These are phyloP conservation scores for Spilosoma lubricipeda DNA, from an alignment of 2,888 invertebrate genomes.

Conservation along the genomic window DNA sequence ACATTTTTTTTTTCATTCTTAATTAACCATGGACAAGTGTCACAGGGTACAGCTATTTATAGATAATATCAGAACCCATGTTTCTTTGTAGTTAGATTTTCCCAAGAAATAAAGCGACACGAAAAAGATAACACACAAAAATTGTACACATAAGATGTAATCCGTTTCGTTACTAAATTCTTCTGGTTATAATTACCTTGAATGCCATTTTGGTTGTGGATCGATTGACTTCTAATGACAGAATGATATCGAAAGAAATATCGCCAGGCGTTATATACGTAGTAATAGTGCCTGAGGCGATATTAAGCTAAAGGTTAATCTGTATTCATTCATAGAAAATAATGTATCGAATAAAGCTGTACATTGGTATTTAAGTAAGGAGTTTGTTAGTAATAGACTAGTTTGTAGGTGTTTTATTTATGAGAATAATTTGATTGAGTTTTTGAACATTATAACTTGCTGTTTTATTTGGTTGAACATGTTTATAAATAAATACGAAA, in stretches of 20 bases:
- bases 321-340: conserved; percentile 15
- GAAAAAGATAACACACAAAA: background rate
- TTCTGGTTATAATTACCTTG: conserved; percentile 49
- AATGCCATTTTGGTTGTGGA: conserved; percentile 54
- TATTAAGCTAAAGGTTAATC: conserved; percentile 14
- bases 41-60: no score
- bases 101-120: background rate
- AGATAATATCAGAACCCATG: background rate
- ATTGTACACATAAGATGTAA: background rate
- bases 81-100: no score
- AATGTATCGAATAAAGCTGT: background rate
- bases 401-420: background rate
- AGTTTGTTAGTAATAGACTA: background rate
- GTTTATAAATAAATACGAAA: background rate
- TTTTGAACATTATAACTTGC: background rate
- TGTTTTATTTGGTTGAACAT: background rate
- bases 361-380: background rate
- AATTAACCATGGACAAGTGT: no score
- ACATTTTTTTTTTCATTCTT: no score
- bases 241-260: conserved; percentile 39
- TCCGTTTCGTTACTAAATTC: background rate
- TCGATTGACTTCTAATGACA: conserved; percentile 40
- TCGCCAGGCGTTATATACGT: conserved; percentile 53
- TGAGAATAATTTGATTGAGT: background rate
- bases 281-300: conserved; percentile 44